Base-by-base conservation (phyloP, 2,888 invertebrate genomes). In the Chymomyza procnemis region DNA sequence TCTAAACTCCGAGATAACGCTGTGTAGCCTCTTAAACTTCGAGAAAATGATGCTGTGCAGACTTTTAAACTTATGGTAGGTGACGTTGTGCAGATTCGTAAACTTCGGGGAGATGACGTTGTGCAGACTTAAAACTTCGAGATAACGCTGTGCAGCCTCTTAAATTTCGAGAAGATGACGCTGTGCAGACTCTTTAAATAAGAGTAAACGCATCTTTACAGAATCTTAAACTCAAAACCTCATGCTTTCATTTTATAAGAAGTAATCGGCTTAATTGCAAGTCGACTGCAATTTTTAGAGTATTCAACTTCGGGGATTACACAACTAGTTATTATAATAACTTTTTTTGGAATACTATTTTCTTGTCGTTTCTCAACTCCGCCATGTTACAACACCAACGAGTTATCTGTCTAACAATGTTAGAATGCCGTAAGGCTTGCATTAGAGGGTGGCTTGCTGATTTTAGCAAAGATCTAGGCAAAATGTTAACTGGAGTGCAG, bases 401-500 rank as follows among this genome's bases (percentile, higher is more conserved):
- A 41, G 34, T 41, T 41, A 41, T 41, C 9, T 41, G 12, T 41
- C 34, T 41, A 41, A 41, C 34, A 41, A 41, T 41, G 12, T 12
- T 12, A 12, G 34, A 41, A n/a, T n/a, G 34, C 34, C 18, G 21
- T 19, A 14, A 21, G 8, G 48, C 18, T 50, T 12, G 48, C 16
- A 50, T 19, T 9, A 54, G n/a, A n/a, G 18, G 21, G 26, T 16
- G 1, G 56, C 3, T n/a, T 34, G 30, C 1, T 30, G 30, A n/a
- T 14, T 30, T 54, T 30, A n/a, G n/a, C 3, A n/a, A 50, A 50
- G 50, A 50, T n/a, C 56, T 30, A 14, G 54, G 19, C 54, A 54
- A 54, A 54, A 19, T 18, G 14, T 8, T 50, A n/a, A n/a, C 60
- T 81, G 84, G 79, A 81, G 79, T 81, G 84, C 76, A 78, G 81